Conservation (phyloP, 2,888 invertebrate species). For the Eristalis intricaria region DNA sequence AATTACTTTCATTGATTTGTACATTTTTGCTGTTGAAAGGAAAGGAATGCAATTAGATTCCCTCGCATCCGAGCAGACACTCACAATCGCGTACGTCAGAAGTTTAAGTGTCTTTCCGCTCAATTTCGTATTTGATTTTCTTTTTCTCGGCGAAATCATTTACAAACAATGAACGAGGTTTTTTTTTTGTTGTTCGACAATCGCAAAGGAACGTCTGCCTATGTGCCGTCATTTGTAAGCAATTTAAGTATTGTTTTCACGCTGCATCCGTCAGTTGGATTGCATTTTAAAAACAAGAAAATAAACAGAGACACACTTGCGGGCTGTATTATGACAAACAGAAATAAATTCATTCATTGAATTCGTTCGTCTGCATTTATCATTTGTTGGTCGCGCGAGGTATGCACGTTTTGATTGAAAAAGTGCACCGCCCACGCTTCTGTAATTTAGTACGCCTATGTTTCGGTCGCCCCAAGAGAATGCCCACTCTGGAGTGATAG, state of each 20-base stretch:
- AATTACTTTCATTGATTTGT: neutral
- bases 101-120: neutral
- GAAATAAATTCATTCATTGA: constrained; percentile 24
- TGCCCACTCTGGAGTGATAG: neutral
- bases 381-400: constrained; percentile 6
- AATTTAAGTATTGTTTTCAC: neutral
- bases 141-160: neutral
- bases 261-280: constrained; percentile 10
- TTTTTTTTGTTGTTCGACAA: neutral
- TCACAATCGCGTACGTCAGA: neutral
- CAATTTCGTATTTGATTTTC: neutral
- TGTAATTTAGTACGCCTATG: constrained; percentile 40
- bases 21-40: neutral
- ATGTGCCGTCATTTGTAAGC: neutral
- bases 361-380: constrained; percentile 20
- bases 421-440: constrained; percentile 60
- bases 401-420: constrained; percentile 43
- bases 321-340: neutral
- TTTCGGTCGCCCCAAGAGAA: neutral
- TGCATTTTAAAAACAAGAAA: neutral
- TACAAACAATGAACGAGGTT: neutral
- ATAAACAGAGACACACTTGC: neutral
- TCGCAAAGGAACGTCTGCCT: neutral
- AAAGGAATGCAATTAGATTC: neutral
- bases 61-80: neutral